These are phyloP conservation scores for Hydractinia echinata DNA, from an alignment of 30 jellyfish, hydroid and myxozoan genomes.

Conservation along the genomic window DNA sequence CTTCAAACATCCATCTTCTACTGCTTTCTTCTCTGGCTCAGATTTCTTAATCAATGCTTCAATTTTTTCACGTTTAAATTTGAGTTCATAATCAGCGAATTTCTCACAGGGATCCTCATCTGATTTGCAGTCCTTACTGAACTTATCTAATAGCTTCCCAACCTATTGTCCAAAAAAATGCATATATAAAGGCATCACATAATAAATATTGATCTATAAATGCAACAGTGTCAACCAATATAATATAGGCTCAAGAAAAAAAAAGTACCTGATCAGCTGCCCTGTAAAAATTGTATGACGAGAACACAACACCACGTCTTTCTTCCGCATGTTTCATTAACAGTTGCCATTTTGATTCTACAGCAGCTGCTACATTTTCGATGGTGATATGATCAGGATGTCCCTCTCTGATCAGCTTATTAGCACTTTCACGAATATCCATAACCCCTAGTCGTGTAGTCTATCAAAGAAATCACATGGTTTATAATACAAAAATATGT, in stretches of 20 bases:
- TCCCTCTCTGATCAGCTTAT: conserved; percentile 39
- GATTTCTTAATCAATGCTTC: conserved; percentile 56
- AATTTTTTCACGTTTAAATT: conserved; percentile 68
- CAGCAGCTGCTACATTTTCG: conserved; percentile 48
- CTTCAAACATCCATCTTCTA: conserved; percentile 83
- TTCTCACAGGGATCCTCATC: conserved; percentile 93
- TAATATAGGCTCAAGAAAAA: background rate
- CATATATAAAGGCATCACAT: background rate
- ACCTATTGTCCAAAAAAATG: conserved; percentile 30
- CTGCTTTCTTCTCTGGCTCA: conserved; percentile 82
- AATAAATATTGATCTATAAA: no score
- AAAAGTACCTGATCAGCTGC: conserved; percentile 86
- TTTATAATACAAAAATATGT: no score
- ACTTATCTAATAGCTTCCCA: conserved; percentile 76
- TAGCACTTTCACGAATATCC: conserved; percentile 71
- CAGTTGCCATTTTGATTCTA: conserved; percentile 72
- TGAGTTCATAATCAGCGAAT: conserved; percentile 63
- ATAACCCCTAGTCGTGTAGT: conserved; percentile 83
- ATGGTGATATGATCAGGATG: conserved; percentile 67
- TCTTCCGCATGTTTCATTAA: conserved; percentile 82
- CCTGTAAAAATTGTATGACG: conserved; percentile 83
- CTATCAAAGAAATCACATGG: conserved; percentile 16
- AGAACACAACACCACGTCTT: conserved; percentile 78
- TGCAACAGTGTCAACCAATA: no score
- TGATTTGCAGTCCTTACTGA: conserved; percentile 87